Evolutionary conservation across 2,113 vertebrate genomes (phyloP), one percentile per base, ranked within the genome.

Genomic region (Muntiacus reevesi): DNA sequence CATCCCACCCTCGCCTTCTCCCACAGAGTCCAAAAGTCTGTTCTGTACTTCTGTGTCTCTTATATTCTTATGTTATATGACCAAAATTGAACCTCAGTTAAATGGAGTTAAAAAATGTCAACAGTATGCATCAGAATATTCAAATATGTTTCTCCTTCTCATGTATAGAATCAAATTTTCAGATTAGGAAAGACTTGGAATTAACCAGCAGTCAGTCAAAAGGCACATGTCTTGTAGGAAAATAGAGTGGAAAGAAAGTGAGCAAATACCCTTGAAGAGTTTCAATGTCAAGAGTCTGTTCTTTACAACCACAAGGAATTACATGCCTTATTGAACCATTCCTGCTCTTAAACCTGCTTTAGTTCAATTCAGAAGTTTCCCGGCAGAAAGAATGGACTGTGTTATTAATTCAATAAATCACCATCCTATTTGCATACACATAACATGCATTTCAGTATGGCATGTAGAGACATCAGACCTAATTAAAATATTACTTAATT

Each of bases 401-500:
- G 45, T 85, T 82, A 94, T 64, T 85, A 60, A 83, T n/a, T 94
- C 87, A 97, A 91, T 97, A 95, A 96, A 89, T 96, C 54, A 95
- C 17, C 30, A 76, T 59, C 16, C 27, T 62, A 91, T 91, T 95
- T 98, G 85, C 88, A 95, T 95, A 89, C 10, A 95, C 5, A 96
- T 12, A 95, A 90, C 95, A 97, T 97, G 45, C 27, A 93, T 87
- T 62, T 95, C 57, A 89, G 40, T 33, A 76, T 88, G 40, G 67
- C 85, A 92, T 96, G 78, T n/a, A 74, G 67, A 97, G 30, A 95
- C 64, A 97, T 93, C 78, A 95, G 27, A 84, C 21, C 19, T 98
- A 98, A 98, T 97, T 98, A 98, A 97, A 98, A 96, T 95, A 97
- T 98, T 97, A 96, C 96, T 97, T 96, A 97, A 98, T 87, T 97